Evolutionary conservation across 2,888 invertebrate species (phyloP).

Genomic region (Napeogenes sylphis): DNA sequence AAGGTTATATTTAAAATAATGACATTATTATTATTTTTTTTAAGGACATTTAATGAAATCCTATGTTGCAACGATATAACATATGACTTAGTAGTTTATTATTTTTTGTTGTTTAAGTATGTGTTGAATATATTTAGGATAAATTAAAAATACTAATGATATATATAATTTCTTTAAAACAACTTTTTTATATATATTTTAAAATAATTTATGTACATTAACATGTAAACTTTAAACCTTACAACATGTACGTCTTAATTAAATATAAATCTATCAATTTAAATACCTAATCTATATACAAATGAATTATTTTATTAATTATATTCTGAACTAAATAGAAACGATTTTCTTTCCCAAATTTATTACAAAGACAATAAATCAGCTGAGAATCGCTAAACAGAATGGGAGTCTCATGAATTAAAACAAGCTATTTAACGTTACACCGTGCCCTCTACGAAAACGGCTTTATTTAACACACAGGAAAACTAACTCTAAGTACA

Average conservation of each 20-base stretch:
- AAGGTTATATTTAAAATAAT: conserved; percentile 34
- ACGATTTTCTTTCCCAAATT: conserved; percentile 54
- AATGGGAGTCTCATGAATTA: conserved; percentile 77
- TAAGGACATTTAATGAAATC: too few relatives aligned
- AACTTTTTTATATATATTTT: too few relatives aligned
- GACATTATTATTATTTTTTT: neutral
- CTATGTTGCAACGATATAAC: too few relatives aligned
- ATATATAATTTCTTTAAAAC: too few relatives aligned
- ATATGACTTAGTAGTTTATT: too few relatives aligned
- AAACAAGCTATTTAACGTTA: conserved; percentile 76
- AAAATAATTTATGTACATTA: too few relatives aligned
- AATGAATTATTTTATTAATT: conserved; percentile 17
- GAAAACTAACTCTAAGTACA: conserved; percentile 51
- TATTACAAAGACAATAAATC: conserved; percentile 72
- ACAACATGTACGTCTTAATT: too few relatives aligned
- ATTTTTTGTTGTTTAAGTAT: too few relatives aligned
- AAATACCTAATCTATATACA: neutral
- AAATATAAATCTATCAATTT: too few relatives aligned
- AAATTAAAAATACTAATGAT: too few relatives aligned
- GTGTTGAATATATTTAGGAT: too few relatives aligned
- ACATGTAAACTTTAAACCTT: too few relatives aligned
- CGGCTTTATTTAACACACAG: conserved; percentile 37
- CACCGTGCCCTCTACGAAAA: conserved; percentile 57
- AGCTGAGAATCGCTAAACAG: conserved; percentile 70
- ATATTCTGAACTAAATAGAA: conserved; percentile 27